These are phyloP conservation scores for Geotrypetes seraphini DNA, from an alignment of 2,797 vertebrate species.

Conservation along the genomic window DNA sequence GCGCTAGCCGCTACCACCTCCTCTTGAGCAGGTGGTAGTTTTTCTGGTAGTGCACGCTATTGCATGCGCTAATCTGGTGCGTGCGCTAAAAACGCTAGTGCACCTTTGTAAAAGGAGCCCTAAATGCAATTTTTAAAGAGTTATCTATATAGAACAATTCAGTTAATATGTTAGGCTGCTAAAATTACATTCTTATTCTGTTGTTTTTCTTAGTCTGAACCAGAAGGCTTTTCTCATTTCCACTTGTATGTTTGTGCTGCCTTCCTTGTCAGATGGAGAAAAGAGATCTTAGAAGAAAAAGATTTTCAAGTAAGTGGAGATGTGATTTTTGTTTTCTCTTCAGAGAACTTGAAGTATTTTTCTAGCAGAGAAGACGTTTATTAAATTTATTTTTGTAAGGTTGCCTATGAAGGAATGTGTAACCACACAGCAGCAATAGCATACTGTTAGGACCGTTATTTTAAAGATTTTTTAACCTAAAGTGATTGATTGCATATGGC, in stretches of 20 bases:
- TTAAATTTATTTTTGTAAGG: constrained; percentile 40
- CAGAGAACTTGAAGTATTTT: background rate
- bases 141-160: rapidly evolving
- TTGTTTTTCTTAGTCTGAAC: constrained; percentile 74
- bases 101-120: no score
- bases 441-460: constrained; percentile 27
- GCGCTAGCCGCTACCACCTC: no score
- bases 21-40: no score
- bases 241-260: constrained; percentile 95
- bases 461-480: background rate
- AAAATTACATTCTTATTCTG: constrained; percentile 3
- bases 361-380: constrained; percentile 20
- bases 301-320: constrained; percentile 82
- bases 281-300: constrained; percentile 86
- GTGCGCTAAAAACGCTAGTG: no score
- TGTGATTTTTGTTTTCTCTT: background rate
- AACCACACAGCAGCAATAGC: constrained; percentile 41
- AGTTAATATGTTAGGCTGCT: background rate
- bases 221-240: constrained; percentile 95
- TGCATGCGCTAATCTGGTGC: no score
- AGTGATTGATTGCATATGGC: background rate
- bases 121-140: no score
- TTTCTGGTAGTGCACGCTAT: no score
- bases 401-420: constrained; percentile 45
- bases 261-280: constrained; percentile 89